phyloP scores from a whole-genome alignment of 2,888 invertebrate species.

The Tachina fera region DNA sequence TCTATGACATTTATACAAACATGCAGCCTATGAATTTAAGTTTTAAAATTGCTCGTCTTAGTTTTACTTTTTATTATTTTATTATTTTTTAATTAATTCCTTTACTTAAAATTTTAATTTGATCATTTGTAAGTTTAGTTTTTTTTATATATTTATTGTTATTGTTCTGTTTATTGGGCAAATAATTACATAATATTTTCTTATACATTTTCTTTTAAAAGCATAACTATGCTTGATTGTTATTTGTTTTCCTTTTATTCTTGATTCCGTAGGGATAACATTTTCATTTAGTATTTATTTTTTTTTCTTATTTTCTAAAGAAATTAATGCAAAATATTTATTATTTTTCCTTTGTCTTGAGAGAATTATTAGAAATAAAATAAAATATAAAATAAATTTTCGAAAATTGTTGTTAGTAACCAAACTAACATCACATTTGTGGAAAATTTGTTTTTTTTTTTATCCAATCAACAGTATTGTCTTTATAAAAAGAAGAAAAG shows the following conservation, averaged over 20 bases:
- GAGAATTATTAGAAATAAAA: slow-evolving; percentile 39
- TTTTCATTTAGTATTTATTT: slow-evolving; percentile 32
- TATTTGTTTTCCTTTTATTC: neutral
- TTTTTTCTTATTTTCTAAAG: neutral
- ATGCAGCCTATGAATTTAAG: no score
- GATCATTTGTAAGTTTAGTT: neutral
- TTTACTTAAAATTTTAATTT: neutral
- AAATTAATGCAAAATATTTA: slow-evolving; percentile 49
- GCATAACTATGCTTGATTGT: slow-evolving; percentile 1
- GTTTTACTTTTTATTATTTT: no score
- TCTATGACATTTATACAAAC: no score
- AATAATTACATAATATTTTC: neutral
- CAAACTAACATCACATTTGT: neutral
- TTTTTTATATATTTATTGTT: neutral
- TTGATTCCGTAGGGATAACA: slow-evolving; percentile 29
- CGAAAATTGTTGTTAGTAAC: slow-evolving; percentile 9
- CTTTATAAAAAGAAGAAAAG: neutral
- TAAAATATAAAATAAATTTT: slow-evolving; percentile 35
- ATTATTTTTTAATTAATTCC: neutral
- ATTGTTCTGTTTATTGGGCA: neutral
- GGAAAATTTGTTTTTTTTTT: neutral
- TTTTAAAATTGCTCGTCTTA: no score
- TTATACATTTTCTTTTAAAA: neutral
- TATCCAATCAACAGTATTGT: slow-evolving; percentile 44
- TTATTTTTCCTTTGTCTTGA: slow-evolving; percentile 37